Conservation (phyloP, 2,797 vertebrate species). For the Hypotaenidia okinawae region DNA sequence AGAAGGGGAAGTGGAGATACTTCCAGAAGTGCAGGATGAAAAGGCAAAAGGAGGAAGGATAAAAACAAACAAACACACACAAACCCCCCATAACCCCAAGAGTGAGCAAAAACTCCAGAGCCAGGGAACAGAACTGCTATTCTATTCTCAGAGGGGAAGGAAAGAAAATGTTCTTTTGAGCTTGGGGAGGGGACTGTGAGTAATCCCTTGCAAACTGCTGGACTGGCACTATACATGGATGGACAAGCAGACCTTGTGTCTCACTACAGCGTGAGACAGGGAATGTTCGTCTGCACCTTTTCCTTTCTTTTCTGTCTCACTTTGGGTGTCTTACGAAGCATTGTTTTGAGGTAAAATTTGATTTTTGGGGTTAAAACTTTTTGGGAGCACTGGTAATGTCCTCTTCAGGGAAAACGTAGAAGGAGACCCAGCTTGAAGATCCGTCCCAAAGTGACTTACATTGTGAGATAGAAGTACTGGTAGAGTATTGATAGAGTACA, state of each 20-base stretch:
- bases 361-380: not conserved
- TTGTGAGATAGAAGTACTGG: not conserved
- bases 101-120: not conserved
- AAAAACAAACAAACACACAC: too few species aligned
- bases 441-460: not conserved
- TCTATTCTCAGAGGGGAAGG: not conserved
- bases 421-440: not conserved
- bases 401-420: not conserved
- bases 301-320: not conserved
- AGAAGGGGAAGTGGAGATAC: not conserved
- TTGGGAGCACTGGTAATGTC: not conserved
- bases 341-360: not conserved
- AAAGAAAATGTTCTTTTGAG: not conserved
- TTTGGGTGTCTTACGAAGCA: not conserved
- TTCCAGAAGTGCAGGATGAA: not conserved
- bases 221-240: fast-evolving
- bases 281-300: not conserved
- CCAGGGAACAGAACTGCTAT: not conserved
- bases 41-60: not conserved
- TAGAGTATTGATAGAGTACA: not conserved
- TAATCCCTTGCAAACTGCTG: not conserved
- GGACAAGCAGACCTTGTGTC: fast-evolving
- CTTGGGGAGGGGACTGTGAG: not conserved
- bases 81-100: too few species aligned
- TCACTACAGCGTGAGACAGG: not conserved